A percentile compares a stretch with the other conserved stretches of the same genome.
Conservation (phyloP, 2,888 invertebrate species). For the Dusona sp. region DNA sequence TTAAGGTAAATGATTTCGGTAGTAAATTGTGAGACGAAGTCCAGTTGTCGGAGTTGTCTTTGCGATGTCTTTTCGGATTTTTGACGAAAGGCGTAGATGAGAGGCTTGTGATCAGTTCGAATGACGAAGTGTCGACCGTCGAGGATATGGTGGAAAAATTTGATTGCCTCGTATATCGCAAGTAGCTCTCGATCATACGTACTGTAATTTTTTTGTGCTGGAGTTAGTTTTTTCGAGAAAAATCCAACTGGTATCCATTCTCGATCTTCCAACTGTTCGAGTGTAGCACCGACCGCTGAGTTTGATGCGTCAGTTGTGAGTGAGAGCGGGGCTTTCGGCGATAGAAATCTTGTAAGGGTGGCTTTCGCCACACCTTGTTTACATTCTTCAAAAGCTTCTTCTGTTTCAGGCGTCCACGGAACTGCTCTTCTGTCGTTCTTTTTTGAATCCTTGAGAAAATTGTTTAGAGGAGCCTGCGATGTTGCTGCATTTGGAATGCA, state of each 20-base stretch:
- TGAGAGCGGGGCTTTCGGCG: constrained; percentile 1
- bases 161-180: too few species aligned
- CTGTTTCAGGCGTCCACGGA: constrained; percentile 24
- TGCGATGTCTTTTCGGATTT: too few species aligned
- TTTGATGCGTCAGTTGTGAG: constrained; percentile 62
- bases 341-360: neutral
- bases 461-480: constrained; percentile 55
- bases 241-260: constrained; percentile 54
- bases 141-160: too few species aligned
- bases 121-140: constrained; percentile 44
- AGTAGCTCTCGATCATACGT: too few species aligned
- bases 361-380: constrained; percentile 51
- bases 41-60: constrained; percentile 18
- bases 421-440: constrained; percentile 62
- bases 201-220: constrained; percentile 70
- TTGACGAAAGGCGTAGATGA: neutral
- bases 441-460: constrained; percentile 41
- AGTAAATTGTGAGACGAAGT: constrained; percentile 32
- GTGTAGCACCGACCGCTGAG: constrained; percentile 42
- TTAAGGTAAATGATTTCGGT: too few species aligned
- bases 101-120: neutral
- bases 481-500: constrained; percentile 53
- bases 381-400: constrained; percentile 51
- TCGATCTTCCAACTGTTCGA: constrained; percentile 39
- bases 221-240: constrained; percentile 50